A percentile compares a stretch with the other conserved stretches of the same genome.
Conservation (phyloP, 1,140 invertebrate species). For the Uloborus diversus region DNA sequence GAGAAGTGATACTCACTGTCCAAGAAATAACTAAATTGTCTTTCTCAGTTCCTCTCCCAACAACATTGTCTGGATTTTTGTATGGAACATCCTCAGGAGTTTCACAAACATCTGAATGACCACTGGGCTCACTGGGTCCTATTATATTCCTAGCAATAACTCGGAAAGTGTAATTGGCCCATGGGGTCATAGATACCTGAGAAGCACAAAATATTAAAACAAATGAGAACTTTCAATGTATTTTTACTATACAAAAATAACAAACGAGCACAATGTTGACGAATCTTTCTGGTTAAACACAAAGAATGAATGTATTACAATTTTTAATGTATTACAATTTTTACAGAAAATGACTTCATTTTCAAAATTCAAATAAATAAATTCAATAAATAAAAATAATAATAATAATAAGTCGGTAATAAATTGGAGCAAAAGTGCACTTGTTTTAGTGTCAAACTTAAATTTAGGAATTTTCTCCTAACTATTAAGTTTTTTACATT, state of each 20-base stretch:
- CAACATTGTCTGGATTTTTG: slow-evolving; percentile 95
- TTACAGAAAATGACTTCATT: neutral
- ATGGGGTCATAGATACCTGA: slow-evolving; percentile 82
- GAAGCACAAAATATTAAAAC: slow-evolving; percentile 33
- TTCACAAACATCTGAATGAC: slow-evolving; percentile 79
- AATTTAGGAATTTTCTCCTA: too few relatives aligned
- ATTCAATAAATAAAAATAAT: too few relatives aligned
- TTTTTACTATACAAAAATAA: too few relatives aligned
- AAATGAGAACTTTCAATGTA: too few relatives aligned
- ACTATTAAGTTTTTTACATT: too few relatives aligned
- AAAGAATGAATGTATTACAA: neutral
- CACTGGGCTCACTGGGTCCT: slow-evolving; percentile 85
- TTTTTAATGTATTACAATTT: neutral
- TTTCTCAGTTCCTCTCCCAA: slow-evolving; percentile 85
- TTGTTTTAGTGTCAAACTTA: too few relatives aligned
- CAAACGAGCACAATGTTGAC: too few relatives aligned
- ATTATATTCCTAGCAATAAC: slow-evolving; percentile 94
- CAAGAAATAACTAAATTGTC: slow-evolving; percentile 93
- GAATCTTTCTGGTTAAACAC: too few relatives aligned
- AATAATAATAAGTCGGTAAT: too few relatives aligned
- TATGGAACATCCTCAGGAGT: slow-evolving; percentile 88
- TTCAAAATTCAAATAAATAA: neutral
- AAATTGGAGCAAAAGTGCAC: too few relatives aligned
- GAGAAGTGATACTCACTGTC: slow-evolving; percentile 75
- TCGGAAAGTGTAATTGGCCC: slow-evolving; percentile 96